Conservation (phyloP, 1,140 invertebrate genomes). For the Fopius arisanus region DNA sequence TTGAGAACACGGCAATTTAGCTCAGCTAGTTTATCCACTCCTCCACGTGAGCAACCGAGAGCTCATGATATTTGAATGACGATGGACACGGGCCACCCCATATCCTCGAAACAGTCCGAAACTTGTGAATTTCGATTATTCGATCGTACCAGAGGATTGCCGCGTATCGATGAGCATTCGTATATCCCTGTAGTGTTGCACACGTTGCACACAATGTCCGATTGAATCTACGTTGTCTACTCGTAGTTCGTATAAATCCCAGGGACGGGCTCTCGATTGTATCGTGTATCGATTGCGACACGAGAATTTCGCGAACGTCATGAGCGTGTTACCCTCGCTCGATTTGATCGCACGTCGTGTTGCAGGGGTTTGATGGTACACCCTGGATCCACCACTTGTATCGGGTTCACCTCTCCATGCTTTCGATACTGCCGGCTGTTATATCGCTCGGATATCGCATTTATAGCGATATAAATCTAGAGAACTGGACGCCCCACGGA, state of each 20-base stretch:
- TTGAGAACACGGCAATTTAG: neutral
- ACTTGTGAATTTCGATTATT: slow-evolving; percentile 31
- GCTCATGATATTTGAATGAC: neutral
- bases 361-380: neutral
- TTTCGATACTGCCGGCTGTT: neutral
- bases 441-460: neutral
- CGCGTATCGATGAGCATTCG: slow-evolving; percentile 18
- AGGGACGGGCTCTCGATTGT: neutral
- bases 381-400: neutral
- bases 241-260: neutral
- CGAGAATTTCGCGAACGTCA: slow-evolving; percentile 17
- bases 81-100: neutral
- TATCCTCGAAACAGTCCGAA: slow-evolving; percentile 5
- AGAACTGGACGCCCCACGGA: neutral
- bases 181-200: slow-evolving; percentile 1
- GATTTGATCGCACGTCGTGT: slow-evolving; percentile 4
- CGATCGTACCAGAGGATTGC: slow-evolving; percentile 20
- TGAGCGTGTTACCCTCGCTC: slow-evolving; percentile 9
- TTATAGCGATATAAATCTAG: slow-evolving; percentile 14
- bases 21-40: neutral
- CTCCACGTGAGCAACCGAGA: neutral
- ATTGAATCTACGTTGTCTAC: slow-evolving; percentile 21
- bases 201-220: slow-evolving; percentile 21
- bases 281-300: slow-evolving; percentile 5
- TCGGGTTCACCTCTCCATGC: neutral